Base-by-base conservation (phyloP, 2,113 vertebrate species). In the Neofelis nebulosa region DNA sequence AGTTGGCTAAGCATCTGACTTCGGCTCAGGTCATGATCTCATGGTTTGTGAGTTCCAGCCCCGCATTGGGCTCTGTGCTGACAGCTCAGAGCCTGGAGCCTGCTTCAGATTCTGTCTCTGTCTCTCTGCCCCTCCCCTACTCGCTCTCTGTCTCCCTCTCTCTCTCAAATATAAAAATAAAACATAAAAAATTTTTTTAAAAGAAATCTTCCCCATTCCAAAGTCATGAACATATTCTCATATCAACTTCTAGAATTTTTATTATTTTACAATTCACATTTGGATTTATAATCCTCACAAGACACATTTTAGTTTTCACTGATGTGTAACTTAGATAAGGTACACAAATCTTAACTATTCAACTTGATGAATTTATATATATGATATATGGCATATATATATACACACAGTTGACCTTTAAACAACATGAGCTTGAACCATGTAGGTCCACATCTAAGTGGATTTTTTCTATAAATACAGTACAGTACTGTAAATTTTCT, bases 231-330 rank as follows among this genome's bases (percentile, higher is more conserved):
- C n/a, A 71, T 84, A 45, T 50, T 89, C 61, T 83, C 36, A 13
- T 48, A 68, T 45, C 65, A 74, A 7, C 23, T 45, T 61, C 21
- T 31, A 85, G 50, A 89, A 73, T 79, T 94, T 74, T 55, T 55
- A 81, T 78, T 71, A 85, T 38, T 95, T 88, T 83, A 12, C 38
- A 89, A 48, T 55, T 92, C 74, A 89, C 23, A 55, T 80, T 71
- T 89, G 14, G 14, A 61, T 76, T 25, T 88, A 50, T 50, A 92
- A 61, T 63, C 14, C 63, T 88, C 11, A 38, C 14, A n/a, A 76
- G 9, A 41, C 23, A 66, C 11, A 36, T 11, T 91, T 89, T 69
- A 50, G 50, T 5, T 85, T 90, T 76, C 41, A 66, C 36, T 71
- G 55, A 29, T 73, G 73, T 31, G 50, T 41, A 94, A 71, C 48